phyloP scores from a whole-genome alignment of 1,140 invertebrate genomes.

The Hermatobates lingyangjiaoensis region DNA sequence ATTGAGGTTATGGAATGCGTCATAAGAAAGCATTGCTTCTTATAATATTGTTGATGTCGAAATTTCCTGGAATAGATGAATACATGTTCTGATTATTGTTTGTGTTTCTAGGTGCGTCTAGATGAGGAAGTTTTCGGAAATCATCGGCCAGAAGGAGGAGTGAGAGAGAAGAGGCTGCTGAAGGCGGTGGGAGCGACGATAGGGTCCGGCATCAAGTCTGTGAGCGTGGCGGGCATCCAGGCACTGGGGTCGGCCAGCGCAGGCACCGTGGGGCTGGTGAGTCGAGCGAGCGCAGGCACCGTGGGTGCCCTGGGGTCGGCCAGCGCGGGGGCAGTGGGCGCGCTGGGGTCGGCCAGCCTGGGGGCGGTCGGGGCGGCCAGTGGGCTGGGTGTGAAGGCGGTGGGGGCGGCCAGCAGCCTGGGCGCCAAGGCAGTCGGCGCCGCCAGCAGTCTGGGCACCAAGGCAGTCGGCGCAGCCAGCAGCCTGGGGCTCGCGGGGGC shows the following conservation, averaged over 20 bases:
- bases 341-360: background rate
- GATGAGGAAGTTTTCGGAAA: slow-evolving; percentile 12
- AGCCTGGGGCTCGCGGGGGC: slow-evolving; percentile 4
- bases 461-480: slow-evolving; percentile 2
- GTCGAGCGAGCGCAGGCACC: background rate
- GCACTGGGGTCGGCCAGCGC: background rate
- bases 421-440: slow-evolving; percentile 6
- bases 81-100: no score
- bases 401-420: background rate
- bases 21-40: no score
- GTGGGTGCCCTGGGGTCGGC: background rate
- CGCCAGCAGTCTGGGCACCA: background rate
- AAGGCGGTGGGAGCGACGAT: slow-evolving; percentile 2
- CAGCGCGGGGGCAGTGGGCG: background rate
- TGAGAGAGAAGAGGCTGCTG: slow-evolving; percentile 10
- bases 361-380: background rate
- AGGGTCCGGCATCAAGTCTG: background rate
- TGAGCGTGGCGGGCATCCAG: background rate
- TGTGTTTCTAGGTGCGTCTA: no score
- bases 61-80: no score
- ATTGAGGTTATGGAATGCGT: no score
- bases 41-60: no score
- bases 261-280: background rate
- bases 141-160: slow-evolving; percentile 3
- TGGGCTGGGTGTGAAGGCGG: background rate